Base-by-base conservation (phyloP, 2,888 invertebrate genomes). In the Aphidoletes aphidimyza region DNA sequence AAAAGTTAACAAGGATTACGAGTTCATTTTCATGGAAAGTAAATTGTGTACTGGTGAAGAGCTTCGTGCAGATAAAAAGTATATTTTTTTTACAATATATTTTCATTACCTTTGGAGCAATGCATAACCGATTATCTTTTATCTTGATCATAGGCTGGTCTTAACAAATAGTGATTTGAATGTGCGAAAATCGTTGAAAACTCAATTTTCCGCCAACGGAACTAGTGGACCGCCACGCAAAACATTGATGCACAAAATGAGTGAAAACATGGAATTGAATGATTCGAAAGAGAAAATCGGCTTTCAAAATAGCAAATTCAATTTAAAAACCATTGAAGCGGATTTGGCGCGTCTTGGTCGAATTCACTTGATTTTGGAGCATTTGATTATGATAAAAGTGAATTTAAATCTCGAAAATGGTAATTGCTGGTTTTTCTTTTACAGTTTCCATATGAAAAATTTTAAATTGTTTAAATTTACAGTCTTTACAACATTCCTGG, bases 1-100 rank as follows among this genome's bases (percentile, higher is more conserved):
- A 85, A 90, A 90, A 86, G 85, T 89, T 0, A 87, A 87, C 59
- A 90, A 89, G 86, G 90, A 90, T 81, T 90, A 90, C 84, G 89
- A 89, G 86, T 89, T 88, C 39, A 90, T 90, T 78, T 89, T 89
- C 84, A 87, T 87, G 1, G 89, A 89, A 85, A 89, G 89, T 85
- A 89, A 89, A 86, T 87, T 90, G 36, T 89, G 90, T 86, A 88
- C 88, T 85, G 86, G 87, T 0, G 88, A 86, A 59, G 87, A 87
- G 86, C 87, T 89, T 83, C 85, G 81, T 11, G 54, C 84, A 8
- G 54, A 84, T 78, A 84, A 85, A 45, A 84, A 81, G 85, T 86
- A 85, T 54, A 47, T 47, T 47, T 26, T 59, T 6, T 69, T 14
- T 30, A 5, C 5, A n/a, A 69, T 69, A 26, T 9, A 69, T 69